Base-by-base conservation (phyloP, 2,888 invertebrate species). In the Kryphioiulus occultus region DNA sequence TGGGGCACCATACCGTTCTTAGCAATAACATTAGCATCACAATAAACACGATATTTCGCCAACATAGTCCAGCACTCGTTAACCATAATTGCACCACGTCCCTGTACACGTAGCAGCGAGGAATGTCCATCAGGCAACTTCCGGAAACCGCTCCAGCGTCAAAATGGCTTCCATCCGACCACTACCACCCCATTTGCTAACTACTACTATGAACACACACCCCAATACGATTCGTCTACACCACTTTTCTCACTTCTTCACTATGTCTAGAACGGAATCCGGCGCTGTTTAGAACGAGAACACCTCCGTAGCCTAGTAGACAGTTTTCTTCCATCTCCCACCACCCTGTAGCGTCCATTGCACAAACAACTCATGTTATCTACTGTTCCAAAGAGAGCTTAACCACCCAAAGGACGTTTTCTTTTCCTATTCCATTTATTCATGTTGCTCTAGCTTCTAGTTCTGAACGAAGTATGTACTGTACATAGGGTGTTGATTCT, bases 241-340 rank as follows among this genome's bases (percentile, higher is more conserved):
- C 78, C 78, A 78, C 17, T 78, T 78, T 78, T 78, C 78, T 78
- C 30, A 78, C 78, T 78, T 78, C 78, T 78, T 78, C 78, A 78
- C 30, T 78, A 78, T 78, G 78, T 78, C 30, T 78, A 78, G 78
- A 78, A 22, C 30, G 78, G 30, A 78, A 78, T 30, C 78, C 78
- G 78, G 78, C 22, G 78, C 78, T 78, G 78, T 78, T 78, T 30
- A 30, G 30, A 78, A 78, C 26, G 78, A 78, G 78, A 78, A 78
- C 26, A 78, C 78, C 78, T 78, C 15, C 78, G 78, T 78, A 78
- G 78, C 30, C 78, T 78, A 78, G 30, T 78, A 78, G 30, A 30
- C 78, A 78, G 78, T 78, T 78, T 78, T 78, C 78, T 78, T 78
- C 78, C 78, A 78, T 78, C 17, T 78, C 30, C 78, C 78, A 78